Percentiles rank a stretch among this genome's conserved stretches.
These are phyloP conservation scores for Virgularia gustaviana DNA, from an alignment of 92 coral and sea anemone genomes.

Conservation along the genomic window DNA sequence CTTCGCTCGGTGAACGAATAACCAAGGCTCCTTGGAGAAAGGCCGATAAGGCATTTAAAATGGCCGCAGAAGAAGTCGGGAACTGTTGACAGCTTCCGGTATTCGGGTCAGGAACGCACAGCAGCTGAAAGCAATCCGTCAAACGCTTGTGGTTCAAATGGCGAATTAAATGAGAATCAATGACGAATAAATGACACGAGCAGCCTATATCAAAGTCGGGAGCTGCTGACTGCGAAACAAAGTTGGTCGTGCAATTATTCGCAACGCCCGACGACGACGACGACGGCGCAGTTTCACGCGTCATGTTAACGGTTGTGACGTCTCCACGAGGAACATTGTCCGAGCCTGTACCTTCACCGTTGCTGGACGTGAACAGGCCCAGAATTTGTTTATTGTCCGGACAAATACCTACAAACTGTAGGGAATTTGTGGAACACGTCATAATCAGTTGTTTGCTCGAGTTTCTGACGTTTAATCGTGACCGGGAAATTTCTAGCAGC, in stretches of 20 bases:
- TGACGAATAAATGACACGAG: constrained; percentile 89
- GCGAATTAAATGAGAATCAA: constrained; percentile 65
- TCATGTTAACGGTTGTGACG: no score
- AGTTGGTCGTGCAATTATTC: no score
- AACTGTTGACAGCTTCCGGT: constrained; percentile 71
- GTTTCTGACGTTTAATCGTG: constrained; percentile 68
- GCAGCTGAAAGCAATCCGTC: constrained; percentile 38
- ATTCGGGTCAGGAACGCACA: constrained; percentile 17
- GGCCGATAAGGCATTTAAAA: constrained; percentile 65
- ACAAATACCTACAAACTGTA: constrained; percentile 84
- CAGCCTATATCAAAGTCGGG: constrained; percentile 62
- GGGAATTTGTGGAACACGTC: constrained; percentile 74
- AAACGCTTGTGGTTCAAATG: constrained; percentile 60
- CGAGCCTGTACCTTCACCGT: constrained; percentile 30
- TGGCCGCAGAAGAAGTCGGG: constrained; percentile 66
- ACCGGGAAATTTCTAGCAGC: constrained; percentile 66
- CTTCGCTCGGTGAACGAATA: no score
- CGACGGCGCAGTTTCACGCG: no score
- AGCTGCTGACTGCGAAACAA: no score
- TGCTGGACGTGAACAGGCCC: constrained; percentile 85
- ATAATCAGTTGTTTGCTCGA: constrained; percentile 62
- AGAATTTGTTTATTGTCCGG: constrained; percentile 84
- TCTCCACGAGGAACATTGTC: constrained; percentile 51
- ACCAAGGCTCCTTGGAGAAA: constrained; percentile 59
- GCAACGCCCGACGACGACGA: no score